Percentiles rank a stretch among this genome's conserved stretches.
Conservation (phyloP, 2,797 vertebrate species). For the Macropus fuliginosus region DNA sequence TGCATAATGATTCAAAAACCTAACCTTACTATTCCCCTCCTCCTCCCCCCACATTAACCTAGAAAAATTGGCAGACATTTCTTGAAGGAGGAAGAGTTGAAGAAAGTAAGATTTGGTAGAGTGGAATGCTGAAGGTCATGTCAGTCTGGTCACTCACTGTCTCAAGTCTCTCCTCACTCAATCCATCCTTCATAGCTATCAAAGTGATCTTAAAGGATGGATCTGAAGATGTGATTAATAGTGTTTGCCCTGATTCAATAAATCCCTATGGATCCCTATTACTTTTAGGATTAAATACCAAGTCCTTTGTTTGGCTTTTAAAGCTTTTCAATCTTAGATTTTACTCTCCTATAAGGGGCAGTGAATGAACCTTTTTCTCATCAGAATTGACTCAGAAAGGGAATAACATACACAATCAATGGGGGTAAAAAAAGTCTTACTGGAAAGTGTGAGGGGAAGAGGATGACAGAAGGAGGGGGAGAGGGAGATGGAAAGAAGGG, state of each 20-base stretch:
- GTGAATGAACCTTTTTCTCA: no score
- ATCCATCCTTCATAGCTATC: background rate
- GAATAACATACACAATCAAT: no score
- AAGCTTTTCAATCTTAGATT: background rate
- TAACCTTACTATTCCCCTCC: background rate
- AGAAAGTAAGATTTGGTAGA: background rate
- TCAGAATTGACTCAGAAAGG: no score
- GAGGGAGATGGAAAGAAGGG: no score
- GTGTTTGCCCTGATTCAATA: background rate
- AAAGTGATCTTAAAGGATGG: background rate
- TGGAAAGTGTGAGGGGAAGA: no score
- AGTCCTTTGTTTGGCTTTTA: background rate
- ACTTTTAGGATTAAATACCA: background rate
- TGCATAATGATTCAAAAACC: background rate
- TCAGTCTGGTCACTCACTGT: background rate
- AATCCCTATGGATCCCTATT: background rate
- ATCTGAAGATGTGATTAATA: background rate
- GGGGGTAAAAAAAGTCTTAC: no score
- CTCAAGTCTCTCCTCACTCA: background rate
- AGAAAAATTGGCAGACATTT: background rate
- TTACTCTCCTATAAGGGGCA: background rate
- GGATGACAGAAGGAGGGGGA: no score
- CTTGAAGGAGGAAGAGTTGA: background rate
- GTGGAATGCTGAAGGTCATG: background rate
- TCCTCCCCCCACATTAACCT: background rate